Evolutionary conservation across 2,113 vertebrate species (phyloP), one percentile per base, ranked within the genome.

Genomic region (Ovis canadensis): DNA sequence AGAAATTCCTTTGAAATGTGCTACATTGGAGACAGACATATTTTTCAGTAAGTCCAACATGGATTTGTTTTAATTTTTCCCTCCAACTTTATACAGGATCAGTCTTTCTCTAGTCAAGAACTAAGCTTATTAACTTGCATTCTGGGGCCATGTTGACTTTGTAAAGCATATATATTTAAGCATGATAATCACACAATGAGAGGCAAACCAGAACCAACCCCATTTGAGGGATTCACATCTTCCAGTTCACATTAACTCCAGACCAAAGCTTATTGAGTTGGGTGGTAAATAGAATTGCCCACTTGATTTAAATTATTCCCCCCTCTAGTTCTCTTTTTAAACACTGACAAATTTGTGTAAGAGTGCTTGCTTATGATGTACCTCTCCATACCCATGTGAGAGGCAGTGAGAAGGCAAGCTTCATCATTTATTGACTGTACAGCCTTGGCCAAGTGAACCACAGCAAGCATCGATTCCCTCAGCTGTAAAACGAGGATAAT

Each of bases 91-190:
- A 71, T 43, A 84, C 31, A 88, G 92, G 59, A 67, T 92, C 23
- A 83, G 17, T 88, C 14, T 89, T 91, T 90, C 84, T 93, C 89
- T 89, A 93, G 84, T 87, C 33, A 67, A 80, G 43, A 96, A 94
- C 81, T n/a, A 94, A 88, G 77, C 27, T n/a, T 81, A 8, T 40
- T 74, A 48, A 62, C 90, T 97, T 90, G 7, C 59, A 91, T 50
- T 60, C 81, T 83, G 33, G 88, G 45, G 11, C 78, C 11, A 12
- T 91, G 25, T 91, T 93, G 87, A 94, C 93, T 74, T 78, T 82
- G 67, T 60, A 64, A 67, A 97, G 81, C 43, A 50, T 7, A 74
- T 90, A n/a, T 55, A 77, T 83, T 74, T 90, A 91, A 88, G 27
- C 77, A 85, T 45, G 57, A 91, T 84, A 91, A 62, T 82, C 81